These are phyloP conservation scores for Porphyrio hochstetteri DNA, from an alignment of 2,113 vertebrate species.

Conservation along the genomic window DNA sequence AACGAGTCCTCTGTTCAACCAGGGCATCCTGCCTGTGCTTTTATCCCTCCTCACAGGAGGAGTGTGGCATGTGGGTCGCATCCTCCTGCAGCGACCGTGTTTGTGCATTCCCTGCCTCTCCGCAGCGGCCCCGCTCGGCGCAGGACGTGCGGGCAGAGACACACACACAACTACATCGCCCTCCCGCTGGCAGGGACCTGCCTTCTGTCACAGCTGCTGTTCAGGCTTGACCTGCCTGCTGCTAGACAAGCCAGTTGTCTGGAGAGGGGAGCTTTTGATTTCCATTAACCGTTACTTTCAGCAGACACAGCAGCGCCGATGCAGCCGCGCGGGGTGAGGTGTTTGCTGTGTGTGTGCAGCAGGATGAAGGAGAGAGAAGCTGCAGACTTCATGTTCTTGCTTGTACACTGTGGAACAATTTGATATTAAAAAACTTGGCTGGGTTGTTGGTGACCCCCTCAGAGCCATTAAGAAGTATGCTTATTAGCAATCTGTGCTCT, in stretches of 20 bases:
- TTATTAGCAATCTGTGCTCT: constrained; percentile 3
- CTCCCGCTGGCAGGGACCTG: neutral
- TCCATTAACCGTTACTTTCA: neutral
- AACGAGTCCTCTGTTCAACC: neutral
- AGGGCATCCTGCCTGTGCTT: neutral
- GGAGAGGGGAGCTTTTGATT: neutral
- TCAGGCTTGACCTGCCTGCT: neutral
- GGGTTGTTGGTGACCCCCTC: neutral
- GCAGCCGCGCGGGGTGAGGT: fast-evolving
- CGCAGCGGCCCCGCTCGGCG: fast-evolving
- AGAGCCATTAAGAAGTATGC: neutral
- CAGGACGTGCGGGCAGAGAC: neutral
- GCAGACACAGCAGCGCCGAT: neutral
- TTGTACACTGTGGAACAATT: neutral
- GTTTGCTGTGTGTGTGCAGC: neutral
- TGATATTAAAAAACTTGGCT: neutral
- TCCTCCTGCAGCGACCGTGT: neutral
- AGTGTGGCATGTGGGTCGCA: fast-evolving
- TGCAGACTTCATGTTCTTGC: neutral
- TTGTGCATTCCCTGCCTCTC: neutral
- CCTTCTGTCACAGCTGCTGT: neutral
- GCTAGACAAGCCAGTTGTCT: neutral
- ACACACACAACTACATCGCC: neutral
- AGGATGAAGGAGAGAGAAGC: neutral
- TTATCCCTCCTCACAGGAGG: neutral